Conservation (phyloP, 2,888 invertebrate genomes). For the Ophioninae sp. region DNA sequence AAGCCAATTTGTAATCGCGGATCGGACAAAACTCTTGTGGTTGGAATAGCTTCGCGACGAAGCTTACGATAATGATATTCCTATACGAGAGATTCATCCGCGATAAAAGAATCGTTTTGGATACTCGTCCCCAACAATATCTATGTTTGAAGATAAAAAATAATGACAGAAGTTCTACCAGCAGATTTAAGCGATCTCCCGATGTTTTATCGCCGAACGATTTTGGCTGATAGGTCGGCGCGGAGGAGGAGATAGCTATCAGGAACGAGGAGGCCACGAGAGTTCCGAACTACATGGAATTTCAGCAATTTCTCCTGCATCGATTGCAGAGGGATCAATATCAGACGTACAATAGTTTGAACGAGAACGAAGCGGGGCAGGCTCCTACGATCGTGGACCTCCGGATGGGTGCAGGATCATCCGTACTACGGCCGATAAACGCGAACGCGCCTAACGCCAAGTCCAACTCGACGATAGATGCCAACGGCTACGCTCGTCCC, state of each 20-base stretch:
- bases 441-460: conserved; percentile 49
- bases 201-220: background rate
- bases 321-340: conserved; percentile 70
- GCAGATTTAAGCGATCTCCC: background rate
- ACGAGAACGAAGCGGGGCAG: conserved; percentile 68
- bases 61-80: background rate
- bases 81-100: too few relatives aligned
- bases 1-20: background rate
- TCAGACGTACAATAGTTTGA: conserved; percentile 66
- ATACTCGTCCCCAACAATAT: too few relatives aligned
- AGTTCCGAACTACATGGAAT: conserved; percentile 73
- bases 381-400: conserved; percentile 69
- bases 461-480: conserved; percentile 60
- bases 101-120: too few relatives aligned
- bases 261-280: conserved; percentile 69
- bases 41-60: background rate
- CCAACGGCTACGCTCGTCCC: conserved; percentile 50
- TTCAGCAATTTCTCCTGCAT: conserved; percentile 72
- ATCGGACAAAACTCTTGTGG: background rate
- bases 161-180: too few relatives aligned
- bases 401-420: conserved; percentile 67
- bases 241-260: conserved; percentile 75
- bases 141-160: background rate
- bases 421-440: conserved; percentile 36
- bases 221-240: conserved; percentile 69